Evolutionary conservation across 2,113 vertebrate genomes (phyloP).

Genomic region (Silurus asotus): DNA sequence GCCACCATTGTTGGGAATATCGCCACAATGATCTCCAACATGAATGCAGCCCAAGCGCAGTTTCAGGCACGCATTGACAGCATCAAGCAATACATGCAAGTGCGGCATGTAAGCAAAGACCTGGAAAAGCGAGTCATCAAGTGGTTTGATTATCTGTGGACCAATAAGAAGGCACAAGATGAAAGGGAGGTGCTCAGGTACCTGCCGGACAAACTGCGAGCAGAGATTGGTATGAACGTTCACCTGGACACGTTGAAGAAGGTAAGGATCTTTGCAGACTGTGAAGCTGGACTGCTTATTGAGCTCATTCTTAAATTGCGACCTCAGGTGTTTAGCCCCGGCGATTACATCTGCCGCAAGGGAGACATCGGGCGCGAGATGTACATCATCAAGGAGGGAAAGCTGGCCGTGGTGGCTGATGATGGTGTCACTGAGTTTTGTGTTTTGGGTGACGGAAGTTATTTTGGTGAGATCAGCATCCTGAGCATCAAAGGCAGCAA

Average conservation of each 20-base stretch:
- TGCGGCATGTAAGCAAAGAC: slow-evolving; percentile 91
- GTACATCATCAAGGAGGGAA: slow-evolving; percentile 99
- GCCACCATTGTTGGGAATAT: slow-evolving; percentile 98
- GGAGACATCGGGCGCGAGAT: slow-evolving; percentile 97
- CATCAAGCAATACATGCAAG: slow-evolving; percentile 98
- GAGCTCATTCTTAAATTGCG: slow-evolving; percentile 92
- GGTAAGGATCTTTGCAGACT: slow-evolving; percentile 94
- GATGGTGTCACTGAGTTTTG: slow-evolving; percentile 93
- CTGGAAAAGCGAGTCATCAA: slow-evolving; percentile 92
- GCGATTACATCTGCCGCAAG: slow-evolving; percentile 96
- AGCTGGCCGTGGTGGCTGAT: slow-evolving; percentile 94
- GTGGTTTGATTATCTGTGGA: slow-evolving; percentile 98
- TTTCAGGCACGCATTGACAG: slow-evolving; percentile 93
- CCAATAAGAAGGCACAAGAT: slow-evolving; percentile 91
- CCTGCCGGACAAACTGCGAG: slow-evolving; percentile 93
- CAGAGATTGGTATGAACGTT: slow-evolving; percentile 94
- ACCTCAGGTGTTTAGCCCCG: slow-evolving; percentile 92
- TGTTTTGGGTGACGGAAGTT: slow-evolving; percentile 92
- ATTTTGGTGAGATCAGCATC: slow-evolving; percentile 97
- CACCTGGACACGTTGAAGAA: slow-evolving; percentile 94
- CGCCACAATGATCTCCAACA: slow-evolving; percentile 98
- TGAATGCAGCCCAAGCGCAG: slow-evolving; percentile 94
- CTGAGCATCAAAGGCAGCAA: slow-evolving; percentile 97
- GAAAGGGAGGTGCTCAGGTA: slow-evolving; percentile 91
- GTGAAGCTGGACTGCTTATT: slow-evolving; percentile 91